Evolutionary conservation across 2,888 invertebrate species (phyloP), one percentile per base, ranked within the genome.

Genomic region (Coleophora deauratella): DNA sequence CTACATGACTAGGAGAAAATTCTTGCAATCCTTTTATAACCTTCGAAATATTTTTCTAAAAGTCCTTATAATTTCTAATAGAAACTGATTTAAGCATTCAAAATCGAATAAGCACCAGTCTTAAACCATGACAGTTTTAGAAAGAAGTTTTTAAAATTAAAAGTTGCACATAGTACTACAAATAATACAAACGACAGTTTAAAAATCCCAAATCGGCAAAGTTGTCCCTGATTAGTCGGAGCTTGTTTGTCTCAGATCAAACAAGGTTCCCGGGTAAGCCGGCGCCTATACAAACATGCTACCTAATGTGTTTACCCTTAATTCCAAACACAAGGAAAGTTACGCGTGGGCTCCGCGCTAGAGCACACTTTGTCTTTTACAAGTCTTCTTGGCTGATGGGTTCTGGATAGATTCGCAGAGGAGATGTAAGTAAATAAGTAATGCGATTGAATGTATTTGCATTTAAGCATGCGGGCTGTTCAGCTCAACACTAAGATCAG

Each of bases 251-350:
- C 70, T 72, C 49, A 72, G 72, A 77, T 79, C 75, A 78, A 80
- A 81, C 78, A 76, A 66, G 70, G 68, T 63, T 54, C 56, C n/a
- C 55, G 61, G 62, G 66, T 70, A 66, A 71, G 63, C 64, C 62
- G 68, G 65, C 67, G 72, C 77, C 76, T 79, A 76, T 67, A 65
- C 78, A 80, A 81, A 79, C 74, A 79, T 59, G 64, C 66, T 66
- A 70, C 72, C 78, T 78, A 82, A 82, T 82, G 82, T 80, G 81
- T 81, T 82, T 82, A 74, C 78, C 66, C 69, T 62, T 69, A 71
- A 76, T 70, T 71, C 69, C 73, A 75, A 81, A 80, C 80, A 79
- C 73, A 74, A 77, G 71, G 21, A 21, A 21, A 21, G 21, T 21
- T 43, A 73, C 74, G 65, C 61, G 58, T 63, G 55, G 55, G 54